A percentile compares a stretch with the other conserved stretches of the same genome.
Conservation (phyloP, 2,797 vertebrate species). For the Tolypeutes matacus region DNA sequence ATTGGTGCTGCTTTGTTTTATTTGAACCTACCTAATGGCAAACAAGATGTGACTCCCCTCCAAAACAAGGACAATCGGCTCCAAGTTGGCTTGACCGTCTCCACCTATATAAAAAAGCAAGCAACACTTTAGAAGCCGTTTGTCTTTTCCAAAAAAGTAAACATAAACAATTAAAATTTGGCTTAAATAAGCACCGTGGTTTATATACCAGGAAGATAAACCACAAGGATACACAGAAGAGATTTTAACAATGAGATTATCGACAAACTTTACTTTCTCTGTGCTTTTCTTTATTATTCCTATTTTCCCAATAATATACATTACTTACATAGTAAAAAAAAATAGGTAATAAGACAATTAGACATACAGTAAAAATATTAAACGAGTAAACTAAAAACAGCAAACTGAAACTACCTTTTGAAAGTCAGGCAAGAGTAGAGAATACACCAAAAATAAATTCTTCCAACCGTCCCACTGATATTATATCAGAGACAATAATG, state of each 20-base stretch:
- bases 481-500: background rate
- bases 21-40: background rate
- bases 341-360: background rate
- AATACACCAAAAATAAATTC: background rate
- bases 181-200: background rate
- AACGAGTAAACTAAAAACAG: constrained; percentile 32
- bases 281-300: background rate
- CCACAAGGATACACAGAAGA: background rate
- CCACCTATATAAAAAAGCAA: background rate
- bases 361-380: background rate
- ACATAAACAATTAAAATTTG: background rate
- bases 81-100: background rate
- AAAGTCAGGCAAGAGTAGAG: background rate
- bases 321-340: background rate
- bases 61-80: background rate
- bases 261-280: background rate
- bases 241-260: background rate
- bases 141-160: background rate
- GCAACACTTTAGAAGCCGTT: constrained; percentile 25
- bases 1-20: background rate
- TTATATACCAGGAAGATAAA: background rate
- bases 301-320: background rate
- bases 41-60: background rate
- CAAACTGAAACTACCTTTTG: background rate
- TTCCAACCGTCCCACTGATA: background rate